phyloP scores from a whole-genome alignment of 2,888 invertebrate species.

The Electrophaes corylata region DNA sequence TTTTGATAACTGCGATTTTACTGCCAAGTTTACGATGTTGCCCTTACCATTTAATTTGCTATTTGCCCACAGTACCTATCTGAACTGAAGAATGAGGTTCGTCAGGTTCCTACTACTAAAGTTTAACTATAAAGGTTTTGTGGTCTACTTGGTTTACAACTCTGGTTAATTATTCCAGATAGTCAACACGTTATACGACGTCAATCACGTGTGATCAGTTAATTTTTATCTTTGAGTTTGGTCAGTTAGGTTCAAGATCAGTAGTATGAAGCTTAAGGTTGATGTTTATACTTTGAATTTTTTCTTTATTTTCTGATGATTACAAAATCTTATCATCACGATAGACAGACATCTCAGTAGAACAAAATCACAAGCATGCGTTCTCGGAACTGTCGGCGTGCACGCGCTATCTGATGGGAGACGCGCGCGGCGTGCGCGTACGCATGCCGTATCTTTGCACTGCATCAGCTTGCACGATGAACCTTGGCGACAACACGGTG shows the following conservation, averaged over 20 bases:
- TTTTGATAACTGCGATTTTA: conserved; percentile 10
- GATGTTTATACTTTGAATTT: too few species aligned
- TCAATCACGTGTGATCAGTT: not conserved
- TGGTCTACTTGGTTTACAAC: not conserved
- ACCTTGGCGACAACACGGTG: conserved; percentile 32
- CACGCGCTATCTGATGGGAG: conserved; percentile 64
- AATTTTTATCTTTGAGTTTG: not conserved
- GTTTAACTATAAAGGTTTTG: not conserved
- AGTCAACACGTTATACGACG: not conserved
- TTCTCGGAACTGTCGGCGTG: conserved; percentile 40
- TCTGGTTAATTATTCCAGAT: not conserved
- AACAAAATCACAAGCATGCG: conserved; percentile 26
- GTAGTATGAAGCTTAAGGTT: not conserved
- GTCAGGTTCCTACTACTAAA: not conserved
- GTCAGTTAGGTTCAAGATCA: not conserved
- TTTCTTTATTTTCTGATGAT: not conserved
- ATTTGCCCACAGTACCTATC: conserved; percentile 1
- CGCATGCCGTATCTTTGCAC: conserved; percentile 53
- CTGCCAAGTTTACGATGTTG: conserved; percentile 16
- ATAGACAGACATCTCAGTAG: conserved; percentile 26
- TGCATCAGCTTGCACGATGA: conserved; percentile 47
- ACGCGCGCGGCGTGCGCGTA: conserved; percentile 61
- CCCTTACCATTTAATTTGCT: conserved; percentile 14
- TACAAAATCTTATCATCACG: conserved; percentile 6
- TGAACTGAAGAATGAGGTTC: not conserved